Evolutionary conservation across 2,113 vertebrate genomes (phyloP).

Genomic region (Typhlomys cinereus): DNA sequence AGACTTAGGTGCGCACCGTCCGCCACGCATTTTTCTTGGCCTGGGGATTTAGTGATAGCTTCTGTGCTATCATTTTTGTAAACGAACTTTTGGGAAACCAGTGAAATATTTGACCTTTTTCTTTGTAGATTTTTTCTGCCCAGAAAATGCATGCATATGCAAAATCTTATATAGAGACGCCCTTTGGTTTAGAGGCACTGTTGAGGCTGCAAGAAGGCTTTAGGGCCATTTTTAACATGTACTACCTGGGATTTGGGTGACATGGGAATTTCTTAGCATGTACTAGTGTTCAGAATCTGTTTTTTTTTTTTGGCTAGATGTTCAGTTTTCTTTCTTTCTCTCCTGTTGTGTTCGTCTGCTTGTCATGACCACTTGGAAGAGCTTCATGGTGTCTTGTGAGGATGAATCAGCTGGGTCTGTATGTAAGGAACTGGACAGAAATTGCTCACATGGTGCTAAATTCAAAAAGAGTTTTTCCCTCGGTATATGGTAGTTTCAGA

Average conservation of each 20-base stretch:
- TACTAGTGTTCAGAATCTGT: not conserved
- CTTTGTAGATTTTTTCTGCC: not conserved
- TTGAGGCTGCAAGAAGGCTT: not conserved
- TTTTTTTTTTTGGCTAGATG: not conserved
- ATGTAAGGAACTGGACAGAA: not conserved
- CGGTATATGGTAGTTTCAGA: not conserved
- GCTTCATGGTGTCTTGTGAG: not conserved
- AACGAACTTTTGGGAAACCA: not conserved
- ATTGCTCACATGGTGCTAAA: not conserved
- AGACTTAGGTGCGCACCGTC: accelerated
- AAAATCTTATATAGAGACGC: not conserved
- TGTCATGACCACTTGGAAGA: not conserved
- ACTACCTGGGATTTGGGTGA: not conserved
- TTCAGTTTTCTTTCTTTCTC: not conserved
- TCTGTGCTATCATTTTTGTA: not conserved
- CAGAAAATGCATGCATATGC: not conserved
- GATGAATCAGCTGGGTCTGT: not conserved
- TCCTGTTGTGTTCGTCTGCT: not conserved
- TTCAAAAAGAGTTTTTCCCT: not conserved
- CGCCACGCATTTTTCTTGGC: not conserved
- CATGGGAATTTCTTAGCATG: not conserved
- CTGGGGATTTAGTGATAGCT: not conserved
- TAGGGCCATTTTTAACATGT: not conserved
- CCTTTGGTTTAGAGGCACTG: not conserved
- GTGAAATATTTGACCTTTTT: not conserved